Evolutionary conservation across 2,888 invertebrate genomes (phyloP).

Genomic region (Nematopogon swammerdamellus): DNA sequence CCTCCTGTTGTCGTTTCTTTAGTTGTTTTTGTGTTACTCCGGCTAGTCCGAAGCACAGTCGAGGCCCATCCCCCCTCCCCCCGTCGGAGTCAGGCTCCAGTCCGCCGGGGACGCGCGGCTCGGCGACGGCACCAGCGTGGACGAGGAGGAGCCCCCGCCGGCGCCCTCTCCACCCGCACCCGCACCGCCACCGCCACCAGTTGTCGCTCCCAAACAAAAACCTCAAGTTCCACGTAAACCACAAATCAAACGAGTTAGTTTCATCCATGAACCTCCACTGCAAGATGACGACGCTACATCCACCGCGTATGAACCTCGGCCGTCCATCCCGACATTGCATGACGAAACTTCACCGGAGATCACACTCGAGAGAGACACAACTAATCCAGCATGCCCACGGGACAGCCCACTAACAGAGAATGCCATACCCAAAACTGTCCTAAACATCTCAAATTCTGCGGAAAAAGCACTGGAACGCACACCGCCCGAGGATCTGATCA

Average conservation of each 20-base stretch:
- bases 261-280: slow-evolving; percentile 18
- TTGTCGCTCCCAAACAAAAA: slow-evolving; percentile 35
- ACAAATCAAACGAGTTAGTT: slow-evolving; percentile 51
- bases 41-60: not conserved
- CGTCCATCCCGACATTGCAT: no score
- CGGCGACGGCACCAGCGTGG: slow-evolving; percentile 21
- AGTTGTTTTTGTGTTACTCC: not conserved
- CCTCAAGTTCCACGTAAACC: slow-evolving; percentile 50
- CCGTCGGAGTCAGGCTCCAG: slow-evolving; percentile 13
- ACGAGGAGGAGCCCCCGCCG: slow-evolving; percentile 16
- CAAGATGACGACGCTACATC: not conserved
- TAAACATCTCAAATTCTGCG: slow-evolving; percentile 28
- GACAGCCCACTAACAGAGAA: slow-evolving; percentile 39
- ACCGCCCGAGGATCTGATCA: slow-evolving; percentile 45
- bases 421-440: slow-evolving; percentile 25
- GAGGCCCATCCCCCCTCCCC: not conserved
- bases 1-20: not conserved
- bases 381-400: slow-evolving; percentile 48
- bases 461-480: slow-evolving; percentile 21
- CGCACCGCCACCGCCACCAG: slow-evolving; percentile 33
- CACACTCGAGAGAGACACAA: slow-evolving; percentile 18
- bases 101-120: slow-evolving; percentile 6
- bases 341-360: slow-evolving; percentile 21
- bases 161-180: slow-evolving; percentile 17
- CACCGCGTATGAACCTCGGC: not conserved